Evolutionary conservation across 1,140 invertebrate genomes (phyloP).

Genomic region (Maniola jurtina): DNA sequence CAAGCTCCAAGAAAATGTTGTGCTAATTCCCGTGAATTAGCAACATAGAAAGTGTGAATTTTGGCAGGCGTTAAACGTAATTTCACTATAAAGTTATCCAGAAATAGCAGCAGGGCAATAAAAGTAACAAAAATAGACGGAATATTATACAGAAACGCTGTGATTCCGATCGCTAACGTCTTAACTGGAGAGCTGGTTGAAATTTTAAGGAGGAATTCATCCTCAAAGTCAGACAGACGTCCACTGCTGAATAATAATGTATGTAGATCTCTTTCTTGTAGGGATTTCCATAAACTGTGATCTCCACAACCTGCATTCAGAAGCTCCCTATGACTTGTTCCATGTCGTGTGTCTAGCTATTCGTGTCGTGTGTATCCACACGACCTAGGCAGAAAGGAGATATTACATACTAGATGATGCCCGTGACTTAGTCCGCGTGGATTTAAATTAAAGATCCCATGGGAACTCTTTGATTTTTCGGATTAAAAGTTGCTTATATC

Average conservation of each 20-base stretch:
- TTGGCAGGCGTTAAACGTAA: constrained; percentile 30
- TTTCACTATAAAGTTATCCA: constrained; percentile 29
- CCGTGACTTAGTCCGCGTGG: too few species aligned
- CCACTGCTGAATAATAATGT: too few species aligned
- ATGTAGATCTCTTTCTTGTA: too few species aligned
- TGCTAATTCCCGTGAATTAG: constrained; percentile 8
- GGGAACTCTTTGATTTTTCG: too few species aligned
- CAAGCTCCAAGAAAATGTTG: constrained; percentile 5
- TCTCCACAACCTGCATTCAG: neutral
- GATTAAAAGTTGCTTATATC: too few species aligned
- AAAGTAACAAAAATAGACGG: constrained; percentile 25
- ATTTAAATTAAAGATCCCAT: too few species aligned
- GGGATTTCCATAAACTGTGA: neutral
- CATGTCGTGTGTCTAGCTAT: neutral
- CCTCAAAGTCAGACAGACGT: neutral
- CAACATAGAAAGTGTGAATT: constrained; percentile 30
- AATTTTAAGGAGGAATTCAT: neutral
- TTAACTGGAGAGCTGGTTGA: neutral
- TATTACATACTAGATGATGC: too few species aligned
- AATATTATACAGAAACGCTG: constrained; percentile 14
- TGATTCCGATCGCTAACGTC: constrained; percentile 13
- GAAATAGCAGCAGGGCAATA: constrained; percentile 27
- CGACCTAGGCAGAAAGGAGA: too few species aligned
- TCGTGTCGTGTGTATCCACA: too few species aligned
- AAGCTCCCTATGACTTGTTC: neutral